Evolutionary conservation across 2,888 invertebrate species (phyloP), one percentile per base, ranked within the genome.

Genomic region (Melanotus villosus): DNA sequence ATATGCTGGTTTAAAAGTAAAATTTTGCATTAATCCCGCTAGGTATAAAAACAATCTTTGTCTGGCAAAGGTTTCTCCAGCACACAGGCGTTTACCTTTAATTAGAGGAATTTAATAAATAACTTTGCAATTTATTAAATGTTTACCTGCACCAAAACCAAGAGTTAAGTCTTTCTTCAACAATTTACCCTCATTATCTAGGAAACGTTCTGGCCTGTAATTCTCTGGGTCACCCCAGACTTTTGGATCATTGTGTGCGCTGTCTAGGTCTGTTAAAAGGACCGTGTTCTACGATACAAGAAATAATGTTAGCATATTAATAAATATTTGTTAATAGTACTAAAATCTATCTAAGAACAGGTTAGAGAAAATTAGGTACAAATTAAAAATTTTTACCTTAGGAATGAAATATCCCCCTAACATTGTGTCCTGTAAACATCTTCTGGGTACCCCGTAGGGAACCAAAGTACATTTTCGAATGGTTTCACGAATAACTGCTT

Each of bases 361-460:
- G n/a, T n/a, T n/a, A n/a, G n/a, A n/a, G n/a, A n/a, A n/a, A n/a
- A n/a, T n/a, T n/a, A n/a, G n/a, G n/a, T n/a, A n/a, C n/a, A n/a
- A n/a, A n/a, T n/a, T n/a, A n/a, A n/a, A n/a, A n/a, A n/a, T n/a
- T n/a, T 64, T 78, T 83, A 91, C 92, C 86, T 93, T 91, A 16
- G 93, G 93, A 79, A 93, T 91, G 58, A 85, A 84, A 78, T 91
- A 91, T 41, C 93, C 93, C 73, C 89, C 87, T 0, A 94, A 84
- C 0, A 84, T 87, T 0, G 93, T 93, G 71, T 93, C 89, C 72
- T 87, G 87, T 0, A 91, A 74, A 0, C 93, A 91, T 36, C 93
- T 87, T 70, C 86, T 84, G 7, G 79, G 62, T 12, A 86, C 75
- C 4, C 82, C 73, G 12, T 85, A 70, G 0, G 86, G 86, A 3